phyloP scores from a whole-genome alignment of 1,140 invertebrate genomes.

The Helicoverpa zea region DNA sequence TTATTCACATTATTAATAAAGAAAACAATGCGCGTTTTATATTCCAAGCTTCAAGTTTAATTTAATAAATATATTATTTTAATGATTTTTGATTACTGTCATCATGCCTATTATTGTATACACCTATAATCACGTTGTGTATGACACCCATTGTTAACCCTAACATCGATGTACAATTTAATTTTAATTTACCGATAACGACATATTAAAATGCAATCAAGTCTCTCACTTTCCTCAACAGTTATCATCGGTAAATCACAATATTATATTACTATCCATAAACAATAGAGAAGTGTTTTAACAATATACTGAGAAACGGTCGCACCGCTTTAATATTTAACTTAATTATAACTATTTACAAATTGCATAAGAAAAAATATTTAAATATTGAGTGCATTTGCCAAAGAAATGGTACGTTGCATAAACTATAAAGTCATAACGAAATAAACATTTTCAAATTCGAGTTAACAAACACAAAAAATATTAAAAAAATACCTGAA shows the following conservation, averaged over 20 bases:
- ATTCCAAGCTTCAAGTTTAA: too few relatives aligned
- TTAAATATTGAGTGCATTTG: neutral
- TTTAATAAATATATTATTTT: too few relatives aligned
- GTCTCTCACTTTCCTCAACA: neutral
- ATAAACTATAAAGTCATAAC: neutral
- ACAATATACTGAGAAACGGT: conserved; percentile 25
- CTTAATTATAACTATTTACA: conserved; percentile 24
- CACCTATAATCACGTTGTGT: neutral
- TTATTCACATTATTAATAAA: too few relatives aligned
- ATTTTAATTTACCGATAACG: conserved; percentile 2
- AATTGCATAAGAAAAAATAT: neutral
- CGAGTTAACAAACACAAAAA: neutral
- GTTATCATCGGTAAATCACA: neutral
- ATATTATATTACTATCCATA: neutral
- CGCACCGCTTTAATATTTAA: conserved; percentile 14
- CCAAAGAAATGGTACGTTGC: conserved; percentile 14
- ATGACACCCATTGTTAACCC: neutral
- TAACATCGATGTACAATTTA: conserved; percentile 5
- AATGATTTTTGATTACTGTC: too few relatives aligned
- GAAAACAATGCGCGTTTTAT: too few relatives aligned
- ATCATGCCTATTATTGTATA: neutral
- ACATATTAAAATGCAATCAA: neutral
- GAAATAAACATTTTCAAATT: neutral
- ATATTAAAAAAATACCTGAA: too few relatives aligned
- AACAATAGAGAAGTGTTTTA: conserved; percentile 15